Base-by-base conservation (phyloP, 2,888 invertebrate genomes). In the Notodonta ziczac region DNA sequence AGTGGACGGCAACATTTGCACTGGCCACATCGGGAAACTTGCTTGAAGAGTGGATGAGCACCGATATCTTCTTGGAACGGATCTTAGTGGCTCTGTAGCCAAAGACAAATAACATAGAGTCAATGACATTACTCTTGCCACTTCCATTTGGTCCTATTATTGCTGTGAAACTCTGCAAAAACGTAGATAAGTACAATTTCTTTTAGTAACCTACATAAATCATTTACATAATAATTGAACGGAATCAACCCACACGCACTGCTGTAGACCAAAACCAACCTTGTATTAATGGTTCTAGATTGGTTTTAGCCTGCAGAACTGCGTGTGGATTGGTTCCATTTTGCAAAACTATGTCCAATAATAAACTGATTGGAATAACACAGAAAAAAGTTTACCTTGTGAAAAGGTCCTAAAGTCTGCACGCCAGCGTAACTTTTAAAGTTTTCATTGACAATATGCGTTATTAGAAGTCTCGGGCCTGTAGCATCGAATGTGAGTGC, bases 111-210 rank as follows among this genome's bases (percentile, higher is more conserved):
- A 99, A 93, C 97, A 99, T 98, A 0, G 99, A 98, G 90, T 99
- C 99, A 76, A 99, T 99, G 0, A 99, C 98, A 87, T 99, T 99
- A 77, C 99, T 99, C 86, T 99, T 99, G 0, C 99, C 99, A 87
- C 98, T 99, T 35, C 99, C 99, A 90, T 99, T 99, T 0, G 99
- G 99, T 0, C 99, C 99, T 72, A 99, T 97, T 60, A 99, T 98
- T 0, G 99, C 96, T 7, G 99, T 98, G 81, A 99, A 99, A 84
- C 98, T 97, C 97, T 98, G 90, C 92, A 94, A 88, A 84, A 94
- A 87, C n/a, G 67, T 46, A 70, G 62, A 71, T 71, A n/a, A n/a
- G n/a, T n/a, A 57, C 61, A 59, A 65, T 42, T 42, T 42, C 9
- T 10, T 42, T 42, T 24, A 2, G 24, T 24, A 24, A 24, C 24